Evolutionary conservation across 2,888 invertebrate genomes (phyloP).

Genomic region (Drymonia ruficornis): DNA sequence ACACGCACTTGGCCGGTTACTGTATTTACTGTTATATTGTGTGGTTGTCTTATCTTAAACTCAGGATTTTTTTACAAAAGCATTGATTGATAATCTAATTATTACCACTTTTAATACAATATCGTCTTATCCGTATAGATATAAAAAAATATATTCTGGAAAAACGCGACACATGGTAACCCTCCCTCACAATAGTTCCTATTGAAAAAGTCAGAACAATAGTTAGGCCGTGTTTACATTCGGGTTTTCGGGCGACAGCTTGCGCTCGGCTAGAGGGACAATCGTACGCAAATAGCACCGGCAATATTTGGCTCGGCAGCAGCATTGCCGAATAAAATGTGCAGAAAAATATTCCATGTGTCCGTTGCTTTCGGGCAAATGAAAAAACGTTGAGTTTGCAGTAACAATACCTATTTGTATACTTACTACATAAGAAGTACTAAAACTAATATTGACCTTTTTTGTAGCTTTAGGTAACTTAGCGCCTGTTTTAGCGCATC

Average conservation of each 20-base stretch:
- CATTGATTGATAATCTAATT: no score
- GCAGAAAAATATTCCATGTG: background rate
- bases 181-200: constrained; percentile 30
- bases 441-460: no score
- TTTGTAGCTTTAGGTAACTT: no score
- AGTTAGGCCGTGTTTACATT: constrained; percentile 63
- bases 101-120: background rate
- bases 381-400: background rate
- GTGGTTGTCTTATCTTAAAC: no score
- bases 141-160: background rate
- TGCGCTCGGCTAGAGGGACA: constrained; percentile 35
- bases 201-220: constrained; percentile 69
- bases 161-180: constrained; percentile 30
- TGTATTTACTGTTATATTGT: no score
- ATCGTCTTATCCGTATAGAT: no score
- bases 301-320: constrained; percentile 4
- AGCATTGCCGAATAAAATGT: constrained; percentile 2
- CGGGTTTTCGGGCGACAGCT: constrained; percentile 52
- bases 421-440: no score
- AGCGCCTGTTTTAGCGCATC: no score
- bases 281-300: constrained; percentile 7
- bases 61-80: no score
- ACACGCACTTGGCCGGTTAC: no score
- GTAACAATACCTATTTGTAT: background rate
- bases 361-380: background rate